Evolutionary conservation across 2,888 invertebrate species (phyloP), one percentile per base, ranked within the genome.

Genomic region (Blera fallax): DNA sequence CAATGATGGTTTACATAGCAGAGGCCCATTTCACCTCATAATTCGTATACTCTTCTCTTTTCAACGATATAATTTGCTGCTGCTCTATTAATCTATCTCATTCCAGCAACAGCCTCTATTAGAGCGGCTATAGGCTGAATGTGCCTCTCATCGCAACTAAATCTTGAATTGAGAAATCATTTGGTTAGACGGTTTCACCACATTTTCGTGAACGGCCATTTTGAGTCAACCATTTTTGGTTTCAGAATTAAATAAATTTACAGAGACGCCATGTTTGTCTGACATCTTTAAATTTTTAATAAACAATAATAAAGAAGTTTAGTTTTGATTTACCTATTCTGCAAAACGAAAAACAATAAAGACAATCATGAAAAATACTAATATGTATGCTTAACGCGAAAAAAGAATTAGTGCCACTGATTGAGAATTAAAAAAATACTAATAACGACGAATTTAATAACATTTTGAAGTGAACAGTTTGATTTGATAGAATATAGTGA

Each of bases 191-290:
- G 37, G 77, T 77, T 72, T 79, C 79, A 79, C 79, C 72, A 52
- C 60, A 62, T 62, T 79, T 48, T 72, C 54, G 29, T 34, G 48
- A 58, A 72, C 81, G 76, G 88, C 88, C 88, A 88, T 88, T 81
- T 88, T 93, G 93, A 93, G 93, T 93, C 94, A 93, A 94, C 94
- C 94, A 94, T 94, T 93, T 94, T 94, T 93, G 93, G 88, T 88
- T 88, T 88, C 70, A 83, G 88, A 87, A 88, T 87, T 87, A 87
- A 88, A 88, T 88, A 87, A 88, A 87, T 85, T 81, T 80, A 70
- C 62, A 40, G 72, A 74, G 93, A 93, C 94, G 95, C 95, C 95
- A 95, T 95, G 94, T 95, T 94, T 94, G 94, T 94, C 95, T 94
- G 94, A 94, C 95, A 95, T 95, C 94, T 95, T 95, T 95, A 76